These are phyloP conservation scores for Plecotus auritus DNA, from an alignment of 2,113 vertebrate species.

Conservation along the genomic window DNA sequence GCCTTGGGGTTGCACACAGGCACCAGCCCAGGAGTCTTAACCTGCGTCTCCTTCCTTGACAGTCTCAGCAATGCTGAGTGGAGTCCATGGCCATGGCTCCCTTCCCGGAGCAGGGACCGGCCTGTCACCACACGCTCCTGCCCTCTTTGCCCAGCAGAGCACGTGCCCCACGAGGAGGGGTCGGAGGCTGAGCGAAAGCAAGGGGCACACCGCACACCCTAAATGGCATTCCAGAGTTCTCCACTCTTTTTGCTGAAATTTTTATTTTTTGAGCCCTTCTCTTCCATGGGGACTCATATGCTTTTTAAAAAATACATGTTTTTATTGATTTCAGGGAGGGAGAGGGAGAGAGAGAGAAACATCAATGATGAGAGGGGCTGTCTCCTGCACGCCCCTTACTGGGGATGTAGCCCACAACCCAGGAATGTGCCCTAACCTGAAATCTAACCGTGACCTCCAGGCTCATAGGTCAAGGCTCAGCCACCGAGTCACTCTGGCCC, in stretches of 20 bases:
- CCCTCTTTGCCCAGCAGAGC: background rate
- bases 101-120: background rate
- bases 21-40: background rate
- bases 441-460: no score
- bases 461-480: no score
- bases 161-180: background rate
- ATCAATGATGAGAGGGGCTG: no score
- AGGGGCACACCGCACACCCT: background rate
- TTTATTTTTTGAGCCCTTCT: background rate
- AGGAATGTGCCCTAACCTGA: no score
- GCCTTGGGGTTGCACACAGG: background rate
- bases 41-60: background rate
- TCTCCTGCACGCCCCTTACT: no score
- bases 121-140: background rate
- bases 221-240: background rate
- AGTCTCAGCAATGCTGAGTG: background rate
- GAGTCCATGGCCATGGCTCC: background rate
- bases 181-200: background rate
- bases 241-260: background rate
- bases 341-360: no score
- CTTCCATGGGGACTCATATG: background rate
- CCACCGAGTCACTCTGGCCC: no score
- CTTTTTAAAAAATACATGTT: background rate
- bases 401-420: no score
- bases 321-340: no score